A percentile compares a stretch with the other conserved stretches of the same genome.
Conservation (phyloP, 2,888 invertebrate species). For the Torymus aiolomorphi region DNA sequence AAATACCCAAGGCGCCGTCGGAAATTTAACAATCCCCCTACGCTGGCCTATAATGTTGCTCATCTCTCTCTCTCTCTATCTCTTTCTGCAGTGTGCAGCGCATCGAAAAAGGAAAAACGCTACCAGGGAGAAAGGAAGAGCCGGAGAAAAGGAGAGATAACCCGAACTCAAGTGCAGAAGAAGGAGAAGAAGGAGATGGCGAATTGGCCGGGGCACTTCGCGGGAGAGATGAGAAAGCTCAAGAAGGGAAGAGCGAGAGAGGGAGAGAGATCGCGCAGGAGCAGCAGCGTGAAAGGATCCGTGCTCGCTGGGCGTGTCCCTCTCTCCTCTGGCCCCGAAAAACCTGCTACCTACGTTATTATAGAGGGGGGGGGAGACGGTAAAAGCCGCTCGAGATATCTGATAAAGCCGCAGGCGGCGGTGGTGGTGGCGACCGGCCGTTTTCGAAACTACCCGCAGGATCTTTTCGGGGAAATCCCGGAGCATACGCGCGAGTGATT, state of each 20-base stretch:
- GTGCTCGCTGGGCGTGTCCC: constrained; percentile 63
- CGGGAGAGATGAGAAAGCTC: constrained; percentile 28
- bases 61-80: not conserved
- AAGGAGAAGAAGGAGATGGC: constrained; percentile 7
- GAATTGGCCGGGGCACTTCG: constrained; percentile 46
- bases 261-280: constrained; percentile 57
- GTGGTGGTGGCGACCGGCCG: not conserved
- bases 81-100: too few relatives aligned
- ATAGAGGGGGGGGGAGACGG: constrained; percentile 57
- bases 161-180: constrained; percentile 43
- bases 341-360: constrained; percentile 66
- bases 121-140: constrained; percentile 12
- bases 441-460: constrained; percentile 12
- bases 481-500: not conserved
- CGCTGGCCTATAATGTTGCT: not conserved
- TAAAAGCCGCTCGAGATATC: constrained; percentile 20
- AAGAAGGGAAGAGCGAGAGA: constrained; percentile 41
- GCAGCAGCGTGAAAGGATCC: constrained; percentile 67
- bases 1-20: too few relatives aligned
- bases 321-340: constrained; percentile 52
- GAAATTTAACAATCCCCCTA: constrained; percentile 15
- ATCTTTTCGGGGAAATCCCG: constrained; percentile 31
- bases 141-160: constrained; percentile 24
- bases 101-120: not conserved
- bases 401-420: constrained; percentile 38